A percentile compares a stretch with the other conserved stretches of the same genome.
phyloP scores from a whole-genome alignment of 2,113 vertebrate species.

The Montifringilla adamsi region DNA sequence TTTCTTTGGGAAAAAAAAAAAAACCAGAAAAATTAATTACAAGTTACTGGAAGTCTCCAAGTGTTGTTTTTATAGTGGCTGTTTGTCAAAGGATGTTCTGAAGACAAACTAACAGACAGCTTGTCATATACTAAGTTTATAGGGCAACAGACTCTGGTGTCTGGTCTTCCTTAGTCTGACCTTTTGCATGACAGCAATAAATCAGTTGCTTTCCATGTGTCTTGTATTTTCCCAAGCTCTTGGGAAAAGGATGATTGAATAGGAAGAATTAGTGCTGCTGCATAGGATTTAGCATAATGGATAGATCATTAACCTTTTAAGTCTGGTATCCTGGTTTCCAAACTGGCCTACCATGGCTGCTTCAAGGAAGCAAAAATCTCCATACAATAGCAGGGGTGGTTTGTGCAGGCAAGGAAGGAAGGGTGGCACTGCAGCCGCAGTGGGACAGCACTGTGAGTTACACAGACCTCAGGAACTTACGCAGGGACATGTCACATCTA shows the following conservation, averaged over 20 bases:
- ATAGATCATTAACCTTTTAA: constrained; percentile 36
- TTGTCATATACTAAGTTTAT: background rate
- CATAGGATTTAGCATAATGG: constrained; percentile 37
- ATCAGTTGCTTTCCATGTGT: constrained; percentile 25
- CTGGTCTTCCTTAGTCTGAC: constrained; percentile 40
- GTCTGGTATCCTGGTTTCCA: constrained; percentile 7
- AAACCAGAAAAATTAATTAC: background rate
- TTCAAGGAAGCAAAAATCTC: background rate
- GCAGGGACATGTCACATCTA: rapidly evolving
- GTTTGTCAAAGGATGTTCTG: background rate
- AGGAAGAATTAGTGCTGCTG: constrained; percentile 36
- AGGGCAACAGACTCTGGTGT: background rate
- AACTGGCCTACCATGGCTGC: background rate
- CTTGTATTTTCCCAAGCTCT: background rate
- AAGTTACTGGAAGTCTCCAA: background rate
- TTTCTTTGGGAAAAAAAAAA: background rate
- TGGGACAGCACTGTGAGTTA: background rate
- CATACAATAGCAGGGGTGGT: background rate
- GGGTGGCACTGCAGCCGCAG: background rate
- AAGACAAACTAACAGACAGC: background rate
- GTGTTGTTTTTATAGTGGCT: background rate
- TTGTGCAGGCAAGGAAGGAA: background rate
- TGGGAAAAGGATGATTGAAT: constrained; percentile 50
- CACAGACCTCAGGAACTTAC: background rate
- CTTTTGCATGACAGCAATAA: constrained; percentile 47